Percentiles rank a stretch among this genome's conserved stretches.
phyloP scores from a whole-genome alignment of 2,888 invertebrate species.

The Aspidiotus rigidus region DNA sequence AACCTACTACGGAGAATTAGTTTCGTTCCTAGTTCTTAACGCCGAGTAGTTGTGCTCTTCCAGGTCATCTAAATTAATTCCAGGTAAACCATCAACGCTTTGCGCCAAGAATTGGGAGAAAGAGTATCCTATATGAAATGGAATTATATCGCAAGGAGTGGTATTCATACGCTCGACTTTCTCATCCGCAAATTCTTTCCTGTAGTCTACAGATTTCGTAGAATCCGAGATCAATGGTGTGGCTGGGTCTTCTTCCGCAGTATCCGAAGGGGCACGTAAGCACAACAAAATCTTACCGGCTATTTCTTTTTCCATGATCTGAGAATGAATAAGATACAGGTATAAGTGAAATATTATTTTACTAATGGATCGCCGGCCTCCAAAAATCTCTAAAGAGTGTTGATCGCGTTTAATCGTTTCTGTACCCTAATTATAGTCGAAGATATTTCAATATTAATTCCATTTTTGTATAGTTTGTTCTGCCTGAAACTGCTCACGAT shows the following conservation, averaged over 20 bases:
- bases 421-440: no score
- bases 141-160: background rate
- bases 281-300: constrained; percentile 20
- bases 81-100: constrained; percentile 17
- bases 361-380: no score
- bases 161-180: background rate
- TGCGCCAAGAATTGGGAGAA: constrained; percentile 18
- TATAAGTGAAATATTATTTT: no score
- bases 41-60: constrained; percentile 8
- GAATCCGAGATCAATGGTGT: background rate
- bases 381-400: no score
- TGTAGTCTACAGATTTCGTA: background rate
- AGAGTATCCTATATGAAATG: constrained; percentile 6
- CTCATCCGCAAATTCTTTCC: background rate
- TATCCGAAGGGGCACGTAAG: constrained; percentile 1
- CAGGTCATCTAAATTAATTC: constrained; percentile 5
- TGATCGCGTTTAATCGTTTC: no score
- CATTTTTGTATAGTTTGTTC: no score
- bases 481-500: no score
- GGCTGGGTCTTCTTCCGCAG: background rate
- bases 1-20: no score
- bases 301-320: constrained; percentile 23
- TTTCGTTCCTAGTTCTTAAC: background rate
- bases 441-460: no score
- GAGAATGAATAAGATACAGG: background rate